Evolutionary conservation across 2,888 invertebrate genomes (phyloP), one percentile per base, ranked within the genome.

Genomic region (Ophion slaviceki): DNA sequence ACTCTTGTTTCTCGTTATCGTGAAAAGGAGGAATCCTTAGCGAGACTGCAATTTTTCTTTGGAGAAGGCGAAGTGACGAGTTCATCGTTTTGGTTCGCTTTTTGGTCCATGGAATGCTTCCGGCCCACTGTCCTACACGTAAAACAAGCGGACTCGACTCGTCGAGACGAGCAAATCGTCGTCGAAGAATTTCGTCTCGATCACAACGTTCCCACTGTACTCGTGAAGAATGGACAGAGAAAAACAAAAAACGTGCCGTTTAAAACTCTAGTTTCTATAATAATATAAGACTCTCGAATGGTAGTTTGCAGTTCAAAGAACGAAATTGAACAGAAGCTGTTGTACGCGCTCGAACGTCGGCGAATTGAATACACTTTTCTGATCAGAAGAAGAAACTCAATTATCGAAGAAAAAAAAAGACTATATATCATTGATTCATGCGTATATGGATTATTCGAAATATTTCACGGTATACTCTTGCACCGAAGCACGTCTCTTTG

Each of bases 141-240:
- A 99, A 95, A 97, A 99, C 70, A 99, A 96, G 85, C 99, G 96
- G 84, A 99, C 99, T 94, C 96, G 97, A 24, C 99, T 99, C 71
- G 98, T 99, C 86, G 98, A 98, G 88, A 99, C 98, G 89, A 99
- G 96, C 74, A 98, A 95, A 91, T 99, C 98, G 90, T 98, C 99
- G 94, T 99, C 99, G 93, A 96, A 99, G 95, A 99, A 99, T 94
- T 98, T 98, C 0, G 99, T 99, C 95, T 99, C 99, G 89, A 99
- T 99, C 40, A 99, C 97, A 76, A 99, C 97, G 93, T 99, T 99
- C 11, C 99, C 99, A 95, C 98, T 98, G 95, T 87, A 91, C 86
- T 88, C 45, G 11, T 40, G 20, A 64, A 64, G 32, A 32, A 32
- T 4, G 36, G 40, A 40, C 8, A 40, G 8, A 40, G 88, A 88